Evolutionary conservation across 2,888 invertebrate genomes (phyloP).

Genomic region (Morpho helenor): DNA sequence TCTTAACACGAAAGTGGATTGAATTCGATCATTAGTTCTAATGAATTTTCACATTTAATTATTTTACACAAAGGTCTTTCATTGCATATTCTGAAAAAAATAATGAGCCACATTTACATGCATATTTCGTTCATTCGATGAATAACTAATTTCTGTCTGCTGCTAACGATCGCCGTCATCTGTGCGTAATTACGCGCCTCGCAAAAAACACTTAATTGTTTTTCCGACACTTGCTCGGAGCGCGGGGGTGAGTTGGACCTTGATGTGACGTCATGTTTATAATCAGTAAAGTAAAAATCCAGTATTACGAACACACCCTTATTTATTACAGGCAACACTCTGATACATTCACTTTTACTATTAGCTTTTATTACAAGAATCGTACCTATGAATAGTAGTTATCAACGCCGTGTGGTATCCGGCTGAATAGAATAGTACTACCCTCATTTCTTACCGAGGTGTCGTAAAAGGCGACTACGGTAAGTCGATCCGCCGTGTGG

Average conservation of each 20-base stretch:
- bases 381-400: too few species aligned
- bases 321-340: too few species aligned
- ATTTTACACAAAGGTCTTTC: slow-evolving; percentile 4
- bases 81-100: slow-evolving; percentile 1
- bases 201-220: slow-evolving; percentile 64
- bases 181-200: slow-evolving; percentile 59
- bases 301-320: too few species aligned
- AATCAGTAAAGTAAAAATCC: neutral
- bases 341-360: too few species aligned
- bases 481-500: too few species aligned
- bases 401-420: too few species aligned
- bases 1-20: too few species aligned
- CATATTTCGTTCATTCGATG: slow-evolving; percentile 24
- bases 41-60: neutral
- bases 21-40: too few species aligned
- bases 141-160: slow-evolving; percentile 24
- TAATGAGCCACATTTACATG: slow-evolving; percentile 18
- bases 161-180: slow-evolving; percentile 64
- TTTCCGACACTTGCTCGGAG: slow-evolving; percentile 46
- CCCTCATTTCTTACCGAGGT: too few species aligned
- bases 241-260: slow-evolving; percentile 23
- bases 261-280: slow-evolving; percentile 8
- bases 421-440: too few species aligned
- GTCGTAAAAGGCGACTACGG: too few species aligned
- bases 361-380: too few species aligned